Percentiles rank a stretch among this genome's conserved stretches.
Evolutionary conservation across 2,888 invertebrate genomes (phyloP).

Genomic region (Rhynchonema sp.): DNA sequence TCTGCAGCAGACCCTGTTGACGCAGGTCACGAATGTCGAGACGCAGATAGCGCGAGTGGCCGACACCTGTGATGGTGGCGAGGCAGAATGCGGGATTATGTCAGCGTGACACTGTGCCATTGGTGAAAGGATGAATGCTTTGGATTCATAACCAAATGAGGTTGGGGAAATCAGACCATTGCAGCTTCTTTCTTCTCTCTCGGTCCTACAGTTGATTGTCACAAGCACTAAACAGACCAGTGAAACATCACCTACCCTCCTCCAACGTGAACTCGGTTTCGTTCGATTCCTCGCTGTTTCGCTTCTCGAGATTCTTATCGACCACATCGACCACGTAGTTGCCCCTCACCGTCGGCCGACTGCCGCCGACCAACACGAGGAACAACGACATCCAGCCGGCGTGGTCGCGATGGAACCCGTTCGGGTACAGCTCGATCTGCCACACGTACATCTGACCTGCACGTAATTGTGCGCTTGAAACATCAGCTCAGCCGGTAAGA

Average conservation of each 20-base stretch:
- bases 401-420: neutral
- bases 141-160: too few relatives aligned
- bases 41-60: neutral
- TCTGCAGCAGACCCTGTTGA: neutral
- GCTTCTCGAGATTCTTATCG: neutral
- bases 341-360: neutral
- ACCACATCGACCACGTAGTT: conserved; percentile 2
- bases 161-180: too few relatives aligned
- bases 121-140: too few relatives aligned
- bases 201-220: too few relatives aligned
- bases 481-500: too few relatives aligned
- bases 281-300: neutral
- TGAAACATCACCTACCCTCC: too few relatives aligned
- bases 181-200: too few relatives aligned
- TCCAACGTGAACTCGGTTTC: conserved; percentile 1
- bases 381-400: conserved; percentile 2
- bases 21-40: neutral
- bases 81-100: too few relatives aligned
- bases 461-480: too few relatives aligned
- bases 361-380: conserved; percentile 1
- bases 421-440: conserved; percentile 5
- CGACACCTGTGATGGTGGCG: neutral
- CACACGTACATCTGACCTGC: neutral
- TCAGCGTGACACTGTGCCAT: too few relatives aligned
- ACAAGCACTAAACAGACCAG: too few relatives aligned